These are phyloP conservation scores for Balanococcus diminutus DNA, from an alignment of 2,888 invertebrate genomes.

Conservation along the genomic window DNA sequence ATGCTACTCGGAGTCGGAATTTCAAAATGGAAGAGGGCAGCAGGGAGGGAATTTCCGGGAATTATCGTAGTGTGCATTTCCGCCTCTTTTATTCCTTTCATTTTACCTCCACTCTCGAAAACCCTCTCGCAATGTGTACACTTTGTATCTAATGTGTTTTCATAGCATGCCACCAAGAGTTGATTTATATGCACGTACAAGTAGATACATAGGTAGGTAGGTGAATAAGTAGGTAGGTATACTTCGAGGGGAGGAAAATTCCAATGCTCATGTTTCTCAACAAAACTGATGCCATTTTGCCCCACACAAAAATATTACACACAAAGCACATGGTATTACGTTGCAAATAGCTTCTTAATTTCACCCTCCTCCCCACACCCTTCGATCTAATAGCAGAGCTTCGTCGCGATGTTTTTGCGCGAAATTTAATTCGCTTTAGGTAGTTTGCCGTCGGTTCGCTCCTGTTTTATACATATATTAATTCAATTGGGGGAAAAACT, in stretches of 20 bases:
- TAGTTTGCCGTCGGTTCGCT: too few species aligned
- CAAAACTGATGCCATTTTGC: background rate
- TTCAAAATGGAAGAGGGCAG: too few species aligned
- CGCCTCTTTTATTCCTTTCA: background rate
- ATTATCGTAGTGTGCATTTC: background rate
- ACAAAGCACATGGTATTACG: background rate
- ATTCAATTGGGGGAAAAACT: background rate
- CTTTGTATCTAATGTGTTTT: constrained; percentile 4
- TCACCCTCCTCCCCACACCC: background rate
- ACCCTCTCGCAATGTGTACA: background rate
- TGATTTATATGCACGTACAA: background rate
- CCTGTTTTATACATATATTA: background rate
- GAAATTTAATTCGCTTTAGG: background rate
- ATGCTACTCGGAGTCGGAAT: background rate
- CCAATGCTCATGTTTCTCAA: background rate
- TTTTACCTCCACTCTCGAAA: background rate
- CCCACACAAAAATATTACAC: background rate
- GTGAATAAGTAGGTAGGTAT: background rate
- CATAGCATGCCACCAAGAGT: background rate
- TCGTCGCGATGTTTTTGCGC: background rate
- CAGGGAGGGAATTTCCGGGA: background rate
- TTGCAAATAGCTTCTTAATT: background rate
- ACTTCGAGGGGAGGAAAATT: background rate
- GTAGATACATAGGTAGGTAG: background rate
- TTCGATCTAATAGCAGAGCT: too few species aligned